Conservation (phyloP, 2,113 vertebrate genomes). For the Ceuthmochares aereus region DNA sequence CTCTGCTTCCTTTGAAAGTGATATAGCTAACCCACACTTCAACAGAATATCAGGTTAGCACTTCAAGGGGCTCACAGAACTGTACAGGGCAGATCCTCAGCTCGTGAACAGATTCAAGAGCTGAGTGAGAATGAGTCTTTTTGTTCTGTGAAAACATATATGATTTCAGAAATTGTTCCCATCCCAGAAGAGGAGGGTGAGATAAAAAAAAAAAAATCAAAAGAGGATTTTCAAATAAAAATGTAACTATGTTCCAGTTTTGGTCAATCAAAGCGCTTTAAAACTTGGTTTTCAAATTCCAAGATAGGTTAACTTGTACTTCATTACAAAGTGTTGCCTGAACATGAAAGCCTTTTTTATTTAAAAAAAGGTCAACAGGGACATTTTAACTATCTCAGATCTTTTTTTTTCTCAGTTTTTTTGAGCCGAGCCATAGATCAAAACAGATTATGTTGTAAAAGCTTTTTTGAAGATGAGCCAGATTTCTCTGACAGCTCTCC, state of each 20-base stretch:
- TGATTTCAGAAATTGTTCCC: neutral
- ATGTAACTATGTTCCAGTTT: neutral
- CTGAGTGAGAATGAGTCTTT: neutral
- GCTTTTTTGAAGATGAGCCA: slow-evolving; percentile 59
- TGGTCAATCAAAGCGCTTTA: slow-evolving; percentile 20
- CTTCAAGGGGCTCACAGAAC: slow-evolving; percentile 3
- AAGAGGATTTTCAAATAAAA: slow-evolving; percentile 45
- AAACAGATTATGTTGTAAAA: slow-evolving; percentile 46
- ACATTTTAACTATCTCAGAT: slow-evolving; percentile 15
- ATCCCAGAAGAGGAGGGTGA: neutral
- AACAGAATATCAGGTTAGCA: slow-evolving; percentile 34
- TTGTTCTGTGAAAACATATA: slow-evolving; percentile 24
- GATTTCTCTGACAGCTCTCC: neutral
- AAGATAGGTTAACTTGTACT: slow-evolving; percentile 14
- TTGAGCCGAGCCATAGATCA: slow-evolving; percentile 5
- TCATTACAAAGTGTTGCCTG: slow-evolving; percentile 19
- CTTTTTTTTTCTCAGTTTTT: neutral
- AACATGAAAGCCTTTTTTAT: slow-evolving; percentile 33
- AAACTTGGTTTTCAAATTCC: slow-evolving; percentile 29
- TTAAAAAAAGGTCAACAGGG: neutral
- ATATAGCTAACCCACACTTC: neutral
- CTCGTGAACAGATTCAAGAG: neutral
- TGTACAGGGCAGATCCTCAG: neutral
- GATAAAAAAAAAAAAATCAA: neutral
- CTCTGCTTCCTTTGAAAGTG: slow-evolving; percentile 43